These are phyloP conservation scores for Platichthys stellatus DNA, from an alignment of 2,113 vertebrate genomes.

Conservation along the genomic window DNA sequence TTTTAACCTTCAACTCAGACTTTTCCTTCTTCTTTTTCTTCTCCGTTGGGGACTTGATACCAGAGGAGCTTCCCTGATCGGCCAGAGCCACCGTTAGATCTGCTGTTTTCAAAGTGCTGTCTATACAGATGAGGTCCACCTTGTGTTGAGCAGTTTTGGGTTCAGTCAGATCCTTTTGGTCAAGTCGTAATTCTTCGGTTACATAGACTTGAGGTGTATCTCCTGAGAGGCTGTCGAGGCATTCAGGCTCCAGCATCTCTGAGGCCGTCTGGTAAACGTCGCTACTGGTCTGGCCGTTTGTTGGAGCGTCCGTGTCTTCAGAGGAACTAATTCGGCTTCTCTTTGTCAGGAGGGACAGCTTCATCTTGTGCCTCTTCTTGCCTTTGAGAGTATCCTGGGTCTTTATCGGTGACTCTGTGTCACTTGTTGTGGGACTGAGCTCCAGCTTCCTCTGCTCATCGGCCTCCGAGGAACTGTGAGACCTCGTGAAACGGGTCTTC, in stretches of 20 bases:
- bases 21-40: slow-evolving; percentile 77
- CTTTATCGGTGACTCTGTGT: slow-evolving; percentile 84
- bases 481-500: slow-evolving; percentile 81
- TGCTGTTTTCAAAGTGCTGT: slow-evolving; percentile 77
- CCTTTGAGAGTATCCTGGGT: slow-evolving; percentile 78
- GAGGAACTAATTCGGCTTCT: slow-evolving; percentile 78
- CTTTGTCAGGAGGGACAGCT: slow-evolving; percentile 69
- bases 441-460: slow-evolving; percentile 85
- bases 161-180: slow-evolving; percentile 46
- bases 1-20: slow-evolving; percentile 80
- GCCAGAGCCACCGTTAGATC: slow-evolving; percentile 68
- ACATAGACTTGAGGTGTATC: slow-evolving; percentile 50
- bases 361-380: slow-evolving; percentile 80
- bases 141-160: slow-evolving; percentile 61
- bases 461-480: slow-evolving; percentile 85
- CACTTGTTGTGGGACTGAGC: slow-evolving; percentile 83
- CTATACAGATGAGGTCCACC: slow-evolving; percentile 74
- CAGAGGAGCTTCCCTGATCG: slow-evolving; percentile 45
- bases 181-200: slow-evolving; percentile 42
- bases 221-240: slow-evolving; percentile 51
- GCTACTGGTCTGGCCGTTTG: slow-evolving; percentile 46
- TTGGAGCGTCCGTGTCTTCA: slow-evolving; percentile 70
- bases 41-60: slow-evolving; percentile 61
- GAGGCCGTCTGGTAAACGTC: slow-evolving; percentile 56
- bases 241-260: slow-evolving; percentile 63